Base-by-base conservation (phyloP, 2,113 vertebrate species). In the Oxyura jamaicensis region DNA sequence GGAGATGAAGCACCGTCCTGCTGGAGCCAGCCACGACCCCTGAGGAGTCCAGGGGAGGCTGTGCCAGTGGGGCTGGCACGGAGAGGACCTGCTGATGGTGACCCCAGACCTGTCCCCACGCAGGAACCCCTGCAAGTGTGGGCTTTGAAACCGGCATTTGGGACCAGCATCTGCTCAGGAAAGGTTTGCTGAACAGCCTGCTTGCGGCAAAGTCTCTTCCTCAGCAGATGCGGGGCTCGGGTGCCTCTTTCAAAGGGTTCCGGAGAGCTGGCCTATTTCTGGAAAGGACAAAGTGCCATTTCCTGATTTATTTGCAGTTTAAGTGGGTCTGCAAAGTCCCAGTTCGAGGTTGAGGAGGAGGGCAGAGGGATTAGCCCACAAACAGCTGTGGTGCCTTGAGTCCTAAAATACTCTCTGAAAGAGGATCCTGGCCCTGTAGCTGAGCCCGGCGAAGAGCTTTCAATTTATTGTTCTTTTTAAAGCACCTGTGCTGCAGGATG, bases 321-420 rank as follows among this genome's bases (percentile, higher is more conserved):
- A 44, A 90, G 79, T 13, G 58, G 69, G 52, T 44, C 76, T 86
- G 48, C 48, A 29, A 88, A 91, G 73, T 41, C 42, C 66, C 71
- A 36, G 75, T 62, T 56, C 0, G n/a, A 88, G 85, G 73, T 28
- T 58, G 83, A 21, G 19, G 52, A 46, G 25, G 56, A 94, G 86
- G 91, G 88, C 88, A 92, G 76, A 77, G 39, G 86, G 90, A 95
- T 97, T 92, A 97, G 73, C 65, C 77, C 83, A 48, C 48, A 81
- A 78, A 66, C 88, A 96, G 93, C 95, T 96, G 90, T 44, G 79
- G 58, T 86, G 88, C 73, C 92, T 93, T 86, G 92, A 52, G 79
- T 94, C 88, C 95, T 31, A 92, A 97, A 95, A 96, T 88, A 96
- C 77, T 60, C 68, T 18, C 83, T 94, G 96, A 96, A 96, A 97